These are phyloP conservation scores for Drosophila rhopaloa DNA, from an alignment of 1,140 invertebrate genomes.

Conservation along the genomic window DNA sequence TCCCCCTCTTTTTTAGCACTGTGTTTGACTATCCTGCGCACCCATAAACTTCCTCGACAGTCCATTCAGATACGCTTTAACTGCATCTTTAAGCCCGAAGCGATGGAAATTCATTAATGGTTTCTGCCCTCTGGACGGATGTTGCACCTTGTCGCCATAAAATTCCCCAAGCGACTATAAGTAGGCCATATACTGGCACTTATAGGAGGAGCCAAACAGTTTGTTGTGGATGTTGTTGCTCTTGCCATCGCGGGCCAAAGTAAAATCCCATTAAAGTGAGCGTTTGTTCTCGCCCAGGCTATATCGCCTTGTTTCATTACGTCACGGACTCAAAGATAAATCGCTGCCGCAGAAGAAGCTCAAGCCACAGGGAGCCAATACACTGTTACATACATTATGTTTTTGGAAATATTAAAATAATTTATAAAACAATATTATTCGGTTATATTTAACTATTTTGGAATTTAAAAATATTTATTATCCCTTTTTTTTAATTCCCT, in stretches of 20 bases:
- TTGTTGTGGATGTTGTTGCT: constrained; percentile 14
- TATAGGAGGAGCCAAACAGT: constrained; percentile 18
- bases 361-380: constrained; percentile 4
- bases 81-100: constrained; percentile 40
- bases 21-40: constrained; percentile 9
- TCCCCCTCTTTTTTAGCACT: constrained; percentile 19
- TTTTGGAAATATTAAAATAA: too few species aligned
- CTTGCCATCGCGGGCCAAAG: constrained; percentile 12
- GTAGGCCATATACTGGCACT: constrained; percentile 52
- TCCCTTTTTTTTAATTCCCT: too few species aligned
- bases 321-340: constrained; percentile 66
- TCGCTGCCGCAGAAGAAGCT: constrained; percentile 44
- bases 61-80: constrained; percentile 44
- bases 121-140: constrained; percentile 23
- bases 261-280: constrained; percentile 65
- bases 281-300: constrained; percentile 48
- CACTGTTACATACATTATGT: neutral
- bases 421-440: too few species aligned
- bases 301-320: constrained; percentile 69
- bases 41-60: constrained; percentile 25
- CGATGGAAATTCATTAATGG: constrained; percentile 51
- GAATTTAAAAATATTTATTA: too few species aligned
- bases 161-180: constrained; percentile 43
- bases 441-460: too few species aligned
- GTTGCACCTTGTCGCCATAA: constrained; percentile 44